Evolutionary conservation across 2,797 vertebrate genomes (phyloP).

Genomic region (Pseudopleuronectes americanus): DNA sequence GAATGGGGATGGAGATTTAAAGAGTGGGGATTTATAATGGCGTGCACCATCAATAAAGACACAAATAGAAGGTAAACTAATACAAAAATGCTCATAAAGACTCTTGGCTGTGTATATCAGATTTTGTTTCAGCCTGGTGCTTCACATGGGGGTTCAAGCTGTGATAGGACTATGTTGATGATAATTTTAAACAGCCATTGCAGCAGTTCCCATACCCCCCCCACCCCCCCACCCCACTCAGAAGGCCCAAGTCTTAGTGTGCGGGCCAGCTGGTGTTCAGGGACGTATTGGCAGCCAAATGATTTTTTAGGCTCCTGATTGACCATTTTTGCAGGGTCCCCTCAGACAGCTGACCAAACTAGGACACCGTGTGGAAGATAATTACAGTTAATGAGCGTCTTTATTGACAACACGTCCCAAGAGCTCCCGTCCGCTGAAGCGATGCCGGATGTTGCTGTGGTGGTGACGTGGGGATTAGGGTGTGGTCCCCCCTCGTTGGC

Average conservation of each 20-base stretch:
- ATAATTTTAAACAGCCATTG: slow-evolving; percentile 56
- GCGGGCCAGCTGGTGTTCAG: slow-evolving; percentile 68
- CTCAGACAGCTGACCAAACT: slow-evolving; percentile 63
- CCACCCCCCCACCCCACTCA: slow-evolving; percentile 16
- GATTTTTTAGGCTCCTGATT: slow-evolving; percentile 67
- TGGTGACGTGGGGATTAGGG: slow-evolving; percentile 28
- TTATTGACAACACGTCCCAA: slow-evolving; percentile 53
- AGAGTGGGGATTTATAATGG: slow-evolving; percentile 25
- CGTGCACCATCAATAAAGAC: slow-evolving; percentile 2
- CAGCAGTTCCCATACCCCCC: slow-evolving; percentile 46
- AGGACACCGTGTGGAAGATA: slow-evolving; percentile 42
- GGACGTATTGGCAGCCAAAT: slow-evolving; percentile 71
- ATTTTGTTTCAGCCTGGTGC: slow-evolving; percentile 45
- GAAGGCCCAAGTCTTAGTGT: slow-evolving; percentile 58
- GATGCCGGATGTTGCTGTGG: background rate
- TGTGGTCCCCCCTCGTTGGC: slow-evolving; percentile 30
- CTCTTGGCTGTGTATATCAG: slow-evolving; percentile 41
- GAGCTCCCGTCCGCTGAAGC: slow-evolving; percentile 40
- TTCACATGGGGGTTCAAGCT: slow-evolving; percentile 41
- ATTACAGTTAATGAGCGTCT: slow-evolving; percentile 57
- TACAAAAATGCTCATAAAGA: slow-evolving; percentile 41
- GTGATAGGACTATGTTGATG: slow-evolving; percentile 44
- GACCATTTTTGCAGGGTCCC: slow-evolving; percentile 61
- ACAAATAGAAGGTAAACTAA: slow-evolving; percentile 23
- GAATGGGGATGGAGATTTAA: slow-evolving; percentile 30